Percentiles rank a stretch among this genome's conserved stretches.
Evolutionary conservation across 1,140 invertebrate species (phyloP).

Genomic region (Megathymus violae): DNA sequence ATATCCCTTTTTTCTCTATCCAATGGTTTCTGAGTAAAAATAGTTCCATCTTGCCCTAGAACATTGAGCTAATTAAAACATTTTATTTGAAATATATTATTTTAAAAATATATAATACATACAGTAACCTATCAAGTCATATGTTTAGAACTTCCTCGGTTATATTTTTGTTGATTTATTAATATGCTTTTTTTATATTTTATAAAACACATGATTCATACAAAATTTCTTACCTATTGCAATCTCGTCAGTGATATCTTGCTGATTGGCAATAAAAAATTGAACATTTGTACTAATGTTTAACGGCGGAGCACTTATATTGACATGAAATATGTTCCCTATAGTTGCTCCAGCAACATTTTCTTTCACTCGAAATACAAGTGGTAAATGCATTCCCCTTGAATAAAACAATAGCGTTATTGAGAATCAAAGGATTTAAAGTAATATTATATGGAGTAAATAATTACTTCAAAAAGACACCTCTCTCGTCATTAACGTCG

Average conservation of each 20-base stretch:
- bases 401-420: slow-evolving; percentile 56
- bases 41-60: slow-evolving; percentile 87
- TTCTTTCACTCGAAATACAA: slow-evolving; percentile 91
- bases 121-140: no score
- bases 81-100: no score
- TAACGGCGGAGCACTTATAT: slow-evolving; percentile 71
- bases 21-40: slow-evolving; percentile 89
- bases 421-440: slow-evolving; percentile 41
- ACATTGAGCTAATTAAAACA: no score
- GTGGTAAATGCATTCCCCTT: slow-evolving; percentile 86
- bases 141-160: no score
- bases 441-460: slow-evolving; percentile 37
- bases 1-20: slow-evolving; percentile 90
- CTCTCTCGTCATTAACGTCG: slow-evolving; percentile 88
- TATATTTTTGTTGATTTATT: no score
- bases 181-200: no score
- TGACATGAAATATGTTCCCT: slow-evolving; percentile 88
- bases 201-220: no score
- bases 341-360: slow-evolving; percentile 90
- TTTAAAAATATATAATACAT: no score
- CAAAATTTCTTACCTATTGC: slow-evolving; percentile 86
- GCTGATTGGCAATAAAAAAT: slow-evolving; percentile 91
- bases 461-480: slow-evolving; percentile 87
- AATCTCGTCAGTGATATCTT: slow-evolving; percentile 90
- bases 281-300: slow-evolving; percentile 81